Conservation (phyloP, 2,113 vertebrate species). For the Scomber scombrus region DNA sequence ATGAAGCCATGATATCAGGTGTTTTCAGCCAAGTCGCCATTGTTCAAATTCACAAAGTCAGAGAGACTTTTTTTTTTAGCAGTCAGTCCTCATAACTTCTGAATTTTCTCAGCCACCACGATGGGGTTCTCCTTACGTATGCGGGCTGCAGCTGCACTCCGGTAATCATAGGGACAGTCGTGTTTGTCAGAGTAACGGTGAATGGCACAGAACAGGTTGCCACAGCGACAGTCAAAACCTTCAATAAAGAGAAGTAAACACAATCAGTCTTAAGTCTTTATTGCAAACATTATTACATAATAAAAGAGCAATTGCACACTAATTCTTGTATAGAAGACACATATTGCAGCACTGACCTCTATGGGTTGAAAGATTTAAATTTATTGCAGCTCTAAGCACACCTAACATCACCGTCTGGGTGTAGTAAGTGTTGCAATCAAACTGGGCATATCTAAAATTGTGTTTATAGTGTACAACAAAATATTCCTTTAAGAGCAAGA, state of each 20-base stretch:
- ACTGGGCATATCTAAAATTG: not conserved
- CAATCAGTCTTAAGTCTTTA: not conserved
- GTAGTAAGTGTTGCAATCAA: not conserved
- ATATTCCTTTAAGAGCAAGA: not conserved
- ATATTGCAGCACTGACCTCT: not conserved
- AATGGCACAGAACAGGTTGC: constrained; percentile 92
- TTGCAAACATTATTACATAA: not conserved
- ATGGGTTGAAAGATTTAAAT: not conserved
- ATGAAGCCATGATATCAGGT: constrained; percentile 81
- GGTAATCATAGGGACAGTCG: constrained; percentile 92
- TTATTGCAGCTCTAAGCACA: not conserved
- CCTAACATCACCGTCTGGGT: not conserved
- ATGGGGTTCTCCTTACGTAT: constrained; percentile 94
- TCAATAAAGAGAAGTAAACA: constrained; percentile 25
- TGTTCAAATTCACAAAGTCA: constrained; percentile 80
- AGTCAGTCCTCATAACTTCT: constrained; percentile 90
- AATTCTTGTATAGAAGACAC: not conserved
- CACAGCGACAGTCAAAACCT: constrained; percentile 94
- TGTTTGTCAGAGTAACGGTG: constrained; percentile 94
- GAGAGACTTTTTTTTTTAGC: constrained; percentile 43
- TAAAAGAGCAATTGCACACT: not conserved
- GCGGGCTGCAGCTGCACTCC: constrained; percentile 90
- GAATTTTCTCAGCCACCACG: constrained; percentile 92
- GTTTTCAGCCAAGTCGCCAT: constrained; percentile 77
- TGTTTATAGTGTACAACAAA: not conserved